These are phyloP conservation scores for Hartigia nigra DNA, from an alignment of 2,888 invertebrate genomes.

Conservation along the genomic window DNA sequence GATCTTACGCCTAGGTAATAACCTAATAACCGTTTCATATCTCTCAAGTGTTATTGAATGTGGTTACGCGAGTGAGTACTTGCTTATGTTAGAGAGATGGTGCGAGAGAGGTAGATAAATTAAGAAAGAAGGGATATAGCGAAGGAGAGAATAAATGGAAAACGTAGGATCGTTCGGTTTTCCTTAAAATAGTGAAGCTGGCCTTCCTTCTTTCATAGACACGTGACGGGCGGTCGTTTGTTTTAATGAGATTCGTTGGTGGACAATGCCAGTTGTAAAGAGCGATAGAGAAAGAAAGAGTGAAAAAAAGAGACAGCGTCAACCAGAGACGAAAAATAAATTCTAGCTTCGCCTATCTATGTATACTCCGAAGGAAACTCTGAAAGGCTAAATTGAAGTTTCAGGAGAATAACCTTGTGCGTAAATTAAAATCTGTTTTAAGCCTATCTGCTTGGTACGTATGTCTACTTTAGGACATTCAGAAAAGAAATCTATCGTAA, in stretches of 20 bases:
- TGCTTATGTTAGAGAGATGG: neutral
- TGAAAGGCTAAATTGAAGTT: neutral
- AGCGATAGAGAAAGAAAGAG: neutral
- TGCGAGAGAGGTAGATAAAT: neutral
- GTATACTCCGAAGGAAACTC: neutral
- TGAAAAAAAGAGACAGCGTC: neutral
- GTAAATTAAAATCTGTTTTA: neutral
- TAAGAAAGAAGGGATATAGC: neutral
- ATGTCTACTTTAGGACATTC: too few species aligned
- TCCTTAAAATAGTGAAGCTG: neutral
- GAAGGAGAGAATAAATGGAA: neutral
- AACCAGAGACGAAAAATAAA: neutral
- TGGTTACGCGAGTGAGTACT: neutral
- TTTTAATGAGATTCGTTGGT: neutral
- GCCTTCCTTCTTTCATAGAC: neutral
- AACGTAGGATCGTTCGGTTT: neutral
- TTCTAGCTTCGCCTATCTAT: neutral
- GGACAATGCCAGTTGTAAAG: neutral
- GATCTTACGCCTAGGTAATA: neutral
- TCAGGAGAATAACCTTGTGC: neutral
- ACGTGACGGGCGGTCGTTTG: neutral
- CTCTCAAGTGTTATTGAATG: too few species aligned
- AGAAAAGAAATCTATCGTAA: neutral
- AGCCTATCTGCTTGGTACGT: neutral
- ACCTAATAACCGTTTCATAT: neutral